phyloP scores from a whole-genome alignment of 2,888 invertebrate genomes.

The Yponomeuta evonymella region DNA sequence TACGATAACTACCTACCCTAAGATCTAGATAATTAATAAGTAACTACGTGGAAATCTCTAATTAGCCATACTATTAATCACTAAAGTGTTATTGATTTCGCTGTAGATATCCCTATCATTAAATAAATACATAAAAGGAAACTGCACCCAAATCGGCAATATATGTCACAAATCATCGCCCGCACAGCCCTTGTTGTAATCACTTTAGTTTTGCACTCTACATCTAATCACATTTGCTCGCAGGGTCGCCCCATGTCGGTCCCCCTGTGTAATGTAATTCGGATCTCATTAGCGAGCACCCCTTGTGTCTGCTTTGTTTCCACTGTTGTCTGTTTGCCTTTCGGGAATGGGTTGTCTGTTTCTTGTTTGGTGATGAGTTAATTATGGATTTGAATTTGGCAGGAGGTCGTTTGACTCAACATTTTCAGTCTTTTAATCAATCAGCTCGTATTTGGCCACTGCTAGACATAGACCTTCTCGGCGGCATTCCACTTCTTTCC shows the following conservation, averaged over 20 bases:
- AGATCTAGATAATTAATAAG: too few relatives aligned
- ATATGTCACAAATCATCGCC: slow-evolving; percentile 41
- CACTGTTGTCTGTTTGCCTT: slow-evolving; percentile 23
- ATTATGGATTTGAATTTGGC: not conserved
- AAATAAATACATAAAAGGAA: not conserved
- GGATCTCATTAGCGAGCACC: slow-evolving; percentile 52
- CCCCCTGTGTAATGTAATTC: slow-evolving; percentile 53
- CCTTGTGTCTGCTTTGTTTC: slow-evolving; percentile 30
- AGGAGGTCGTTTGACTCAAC: too few relatives aligned
- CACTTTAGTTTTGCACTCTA: slow-evolving; percentile 41
- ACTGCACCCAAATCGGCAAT: not conserved
- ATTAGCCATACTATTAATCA: too few relatives aligned
- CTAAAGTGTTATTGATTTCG: too few relatives aligned
- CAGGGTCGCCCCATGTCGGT: slow-evolving; percentile 39
- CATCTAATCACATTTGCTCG: slow-evolving; percentile 42
- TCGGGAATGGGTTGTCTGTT: slow-evolving; percentile 19
- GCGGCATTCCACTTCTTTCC: too few relatives aligned
- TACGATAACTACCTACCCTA: too few relatives aligned
- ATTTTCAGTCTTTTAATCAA: too few relatives aligned
- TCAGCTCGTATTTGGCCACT: too few relatives aligned
- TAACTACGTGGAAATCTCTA: too few relatives aligned
- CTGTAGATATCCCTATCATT: too few relatives aligned
- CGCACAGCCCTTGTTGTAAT: slow-evolving; percentile 42
- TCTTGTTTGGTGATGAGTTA: slow-evolving; percentile 2
- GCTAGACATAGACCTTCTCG: too few relatives aligned